Evolutionary conservation across 2,888 invertebrate genomes (phyloP).

Genomic region (Acleris sparsana): DNA sequence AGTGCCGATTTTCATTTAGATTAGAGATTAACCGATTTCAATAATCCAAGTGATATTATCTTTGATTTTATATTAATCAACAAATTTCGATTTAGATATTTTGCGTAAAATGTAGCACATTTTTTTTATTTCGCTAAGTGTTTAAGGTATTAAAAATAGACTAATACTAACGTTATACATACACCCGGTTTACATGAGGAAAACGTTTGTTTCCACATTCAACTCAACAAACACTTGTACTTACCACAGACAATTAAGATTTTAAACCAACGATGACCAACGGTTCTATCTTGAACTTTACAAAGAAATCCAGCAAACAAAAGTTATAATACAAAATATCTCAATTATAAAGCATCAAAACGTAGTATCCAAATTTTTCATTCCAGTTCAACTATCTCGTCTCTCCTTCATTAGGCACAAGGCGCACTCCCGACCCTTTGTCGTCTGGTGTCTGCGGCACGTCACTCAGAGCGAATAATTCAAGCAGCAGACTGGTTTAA

Average conservation of each 20-base stretch:
- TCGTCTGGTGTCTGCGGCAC: slow-evolving; percentile 32
- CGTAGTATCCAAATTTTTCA: too few relatives aligned
- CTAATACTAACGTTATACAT: too few relatives aligned
- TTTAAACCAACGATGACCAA: too few relatives aligned
- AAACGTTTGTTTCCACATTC: too few relatives aligned
- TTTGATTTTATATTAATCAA: neutral
- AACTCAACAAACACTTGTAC: too few relatives aligned
- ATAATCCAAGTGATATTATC: neutral
- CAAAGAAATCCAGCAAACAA: too few relatives aligned
- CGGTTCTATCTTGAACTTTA: too few relatives aligned
- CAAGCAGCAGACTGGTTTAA: slow-evolving; percentile 43
- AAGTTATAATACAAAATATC: too few relatives aligned
- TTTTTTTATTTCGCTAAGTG: neutral
- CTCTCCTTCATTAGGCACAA: slow-evolving; percentile 22
- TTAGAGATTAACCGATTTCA: neutral
- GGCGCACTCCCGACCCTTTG: slow-evolving; percentile 20
- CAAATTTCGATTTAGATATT: neutral
- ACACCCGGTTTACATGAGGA: too few relatives aligned
- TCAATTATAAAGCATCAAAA: too few relatives aligned
- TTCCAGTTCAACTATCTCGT: too few relatives aligned
- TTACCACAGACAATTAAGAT: too few relatives aligned
- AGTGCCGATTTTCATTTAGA: neutral
- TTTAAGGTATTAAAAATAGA: neutral
- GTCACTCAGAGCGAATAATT: slow-evolving; percentile 42
- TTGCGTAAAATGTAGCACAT: neutral